Base-by-base conservation (phyloP, 2,113 vertebrate genomes). In the Lasiurus borealis region DNA sequence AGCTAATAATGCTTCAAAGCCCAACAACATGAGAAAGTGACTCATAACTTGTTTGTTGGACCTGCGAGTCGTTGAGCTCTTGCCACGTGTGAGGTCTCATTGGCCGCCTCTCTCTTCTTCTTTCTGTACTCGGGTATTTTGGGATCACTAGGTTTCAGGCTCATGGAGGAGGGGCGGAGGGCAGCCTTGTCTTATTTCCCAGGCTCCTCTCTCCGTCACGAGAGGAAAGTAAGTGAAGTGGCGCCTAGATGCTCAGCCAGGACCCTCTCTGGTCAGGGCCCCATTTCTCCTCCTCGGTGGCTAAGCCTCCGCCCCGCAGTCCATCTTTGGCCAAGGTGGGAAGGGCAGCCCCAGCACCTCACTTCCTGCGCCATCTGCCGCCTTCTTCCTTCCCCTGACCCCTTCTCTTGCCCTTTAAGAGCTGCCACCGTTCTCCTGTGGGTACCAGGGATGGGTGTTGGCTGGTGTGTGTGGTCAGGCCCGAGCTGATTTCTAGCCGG, bases 41-140 rank as follows among this genome's bases (percentile, higher is more conserved):
- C 88, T 95, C 75, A 85, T 40, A 62, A 27, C 88, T 95, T 86
- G 25, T 90, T 96, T 96, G 88, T 82, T 68, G 82, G 71, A 93
- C 77, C 90, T 92, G 93, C 66, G 50, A 16, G 77, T 80, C 84
- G 69, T 81, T 91, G 87, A 92, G 90, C 68, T 82, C 80, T 76
- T 87, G 80, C 94, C 92, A 90, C 29, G 15, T 72, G 73, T 82
- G 83, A 88, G 72, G 62, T 59, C 94, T 93, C 81, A 29, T 36
- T 59, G 93, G 71, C 90, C 90, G 31, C 46, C 73, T 90, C 31
- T 84, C 80, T 72, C 23, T 62, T 48, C 52, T 69, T 80, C 25
- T 29, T 78, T 92, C 76, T 89, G 34, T 25, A 52, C 50, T 75
- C 64, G 50, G 31, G 18, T 85, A 14, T 90, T 75, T 81, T 92